A percentile compares a stretch with the other conserved stretches of the same genome.
phyloP scores from a whole-genome alignment of 2,113 vertebrate genomes.

The Tyto alba region DNA sequence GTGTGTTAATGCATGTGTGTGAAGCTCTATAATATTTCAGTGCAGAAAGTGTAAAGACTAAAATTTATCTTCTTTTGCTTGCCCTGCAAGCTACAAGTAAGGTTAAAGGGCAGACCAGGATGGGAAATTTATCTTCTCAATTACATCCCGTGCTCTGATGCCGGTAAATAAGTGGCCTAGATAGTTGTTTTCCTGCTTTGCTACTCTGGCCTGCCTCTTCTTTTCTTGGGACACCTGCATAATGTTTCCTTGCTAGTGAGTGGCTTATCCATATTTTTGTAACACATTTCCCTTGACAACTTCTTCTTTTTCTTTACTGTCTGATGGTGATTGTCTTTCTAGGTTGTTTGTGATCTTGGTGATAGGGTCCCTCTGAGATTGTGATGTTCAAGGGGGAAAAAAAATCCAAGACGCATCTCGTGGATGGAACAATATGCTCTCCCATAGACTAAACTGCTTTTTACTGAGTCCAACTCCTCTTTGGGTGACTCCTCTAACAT shows the following conservation, averaged over 20 bases:
- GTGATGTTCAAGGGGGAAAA: rapidly evolving
- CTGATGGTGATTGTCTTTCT: background rate
- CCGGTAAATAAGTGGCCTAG: background rate
- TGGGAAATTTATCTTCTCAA: background rate
- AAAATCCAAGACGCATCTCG: rapidly evolving
- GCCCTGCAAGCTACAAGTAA: background rate
- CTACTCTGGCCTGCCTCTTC: background rate
- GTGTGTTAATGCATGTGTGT: background rate
- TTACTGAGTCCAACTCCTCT: background rate
- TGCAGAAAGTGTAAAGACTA: background rate
- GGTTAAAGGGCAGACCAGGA: background rate
- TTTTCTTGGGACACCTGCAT: background rate
- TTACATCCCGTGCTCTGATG: background rate
- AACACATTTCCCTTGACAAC: background rate
- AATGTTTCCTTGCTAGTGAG: background rate
- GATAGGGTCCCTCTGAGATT: background rate
- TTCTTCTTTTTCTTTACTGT: background rate
- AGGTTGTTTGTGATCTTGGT: background rate
- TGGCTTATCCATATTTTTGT: background rate
- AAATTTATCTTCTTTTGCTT: background rate
- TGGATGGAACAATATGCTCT: background rate
- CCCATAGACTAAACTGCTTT: background rate
- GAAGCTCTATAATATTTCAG: background rate
- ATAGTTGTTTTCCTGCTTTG: background rate
- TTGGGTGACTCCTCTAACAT: background rate